Evolutionary conservation across 1,140 invertebrate genomes (phyloP).

Genomic region (Neodiprion lecontei): DNA sequence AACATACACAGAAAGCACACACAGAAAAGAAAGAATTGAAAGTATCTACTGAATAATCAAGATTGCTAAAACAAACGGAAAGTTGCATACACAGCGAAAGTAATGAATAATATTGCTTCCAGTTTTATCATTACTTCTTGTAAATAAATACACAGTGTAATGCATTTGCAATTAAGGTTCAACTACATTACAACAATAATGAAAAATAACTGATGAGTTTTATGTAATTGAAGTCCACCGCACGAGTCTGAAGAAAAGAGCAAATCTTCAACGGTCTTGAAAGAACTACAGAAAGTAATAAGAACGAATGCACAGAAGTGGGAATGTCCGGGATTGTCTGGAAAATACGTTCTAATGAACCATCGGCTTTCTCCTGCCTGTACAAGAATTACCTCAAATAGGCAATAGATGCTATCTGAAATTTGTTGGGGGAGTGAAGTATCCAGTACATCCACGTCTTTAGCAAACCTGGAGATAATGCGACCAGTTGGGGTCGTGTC

Average conservation of each 20-base stretch:
- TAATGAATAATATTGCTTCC: too few species aligned
- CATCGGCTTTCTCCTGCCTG: conserved; percentile 5
- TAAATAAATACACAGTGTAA: too few species aligned
- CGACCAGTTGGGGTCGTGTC: conserved; percentile 88
- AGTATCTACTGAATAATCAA: not conserved
- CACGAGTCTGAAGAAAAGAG: too few species aligned
- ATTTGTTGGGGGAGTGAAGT: conserved; percentile 74
- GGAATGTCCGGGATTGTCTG: not conserved
- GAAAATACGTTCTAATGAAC: not conserved
- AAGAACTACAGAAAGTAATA: conserved; percentile 14
- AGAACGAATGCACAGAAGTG: not conserved
- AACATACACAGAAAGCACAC: too few species aligned
- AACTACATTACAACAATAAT: too few species aligned
- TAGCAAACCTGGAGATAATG: conserved; percentile 87
- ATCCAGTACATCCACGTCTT: conserved; percentile 78
- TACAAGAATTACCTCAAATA: conserved; percentile 76
- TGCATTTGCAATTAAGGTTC: too few species aligned
- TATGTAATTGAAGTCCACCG: too few species aligned
- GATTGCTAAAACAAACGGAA: too few species aligned
- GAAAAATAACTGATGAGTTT: too few species aligned
- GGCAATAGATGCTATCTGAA: conserved; percentile 78
- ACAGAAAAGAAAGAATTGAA: not conserved
- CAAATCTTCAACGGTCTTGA: not conserved
- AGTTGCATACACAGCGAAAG: too few species aligned
- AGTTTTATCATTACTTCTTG: too few species aligned